These are phyloP conservation scores for Mobula hypostoma DNA, from an alignment of 2,113 vertebrate genomes.

Conservation along the genomic window DNA sequence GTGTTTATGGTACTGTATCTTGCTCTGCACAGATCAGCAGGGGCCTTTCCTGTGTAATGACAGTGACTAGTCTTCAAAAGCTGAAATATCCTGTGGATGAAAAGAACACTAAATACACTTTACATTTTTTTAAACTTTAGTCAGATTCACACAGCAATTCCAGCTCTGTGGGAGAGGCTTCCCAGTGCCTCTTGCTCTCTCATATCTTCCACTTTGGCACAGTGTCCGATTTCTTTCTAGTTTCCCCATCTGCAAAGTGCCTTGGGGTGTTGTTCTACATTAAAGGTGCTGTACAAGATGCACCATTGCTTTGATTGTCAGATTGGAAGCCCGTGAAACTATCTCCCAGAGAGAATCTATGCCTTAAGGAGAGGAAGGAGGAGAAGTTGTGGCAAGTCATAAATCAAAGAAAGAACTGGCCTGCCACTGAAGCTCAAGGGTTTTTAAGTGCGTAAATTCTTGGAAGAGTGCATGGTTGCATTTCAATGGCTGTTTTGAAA, in stretches of 20 bases:
- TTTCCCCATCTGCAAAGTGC: background rate
- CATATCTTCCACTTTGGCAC: background rate
- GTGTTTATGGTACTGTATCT: background rate
- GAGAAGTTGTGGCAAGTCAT: background rate
- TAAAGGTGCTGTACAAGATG: background rate
- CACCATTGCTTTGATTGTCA: background rate
- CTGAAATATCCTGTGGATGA: background rate
- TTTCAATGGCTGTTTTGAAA: background rate
- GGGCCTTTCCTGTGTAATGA: background rate
- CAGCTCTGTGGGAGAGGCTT: background rate
- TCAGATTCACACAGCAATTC: background rate
- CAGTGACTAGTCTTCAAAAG: background rate
- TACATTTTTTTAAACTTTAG: background rate
- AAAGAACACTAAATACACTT: background rate
- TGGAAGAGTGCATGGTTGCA: background rate
- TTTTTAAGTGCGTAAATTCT: background rate
- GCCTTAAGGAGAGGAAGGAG: background rate
- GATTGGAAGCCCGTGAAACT: background rate
- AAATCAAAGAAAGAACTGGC: background rate
- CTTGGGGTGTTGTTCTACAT: background rate
- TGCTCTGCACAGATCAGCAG: background rate
- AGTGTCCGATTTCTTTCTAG: background rate
- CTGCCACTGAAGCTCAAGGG: background rate
- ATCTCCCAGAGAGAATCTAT: background rate
- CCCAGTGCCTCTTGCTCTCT: background rate